Evolutionary conservation across 2,888 invertebrate species (phyloP).

Genomic region (Melieria crassipennis): DNA sequence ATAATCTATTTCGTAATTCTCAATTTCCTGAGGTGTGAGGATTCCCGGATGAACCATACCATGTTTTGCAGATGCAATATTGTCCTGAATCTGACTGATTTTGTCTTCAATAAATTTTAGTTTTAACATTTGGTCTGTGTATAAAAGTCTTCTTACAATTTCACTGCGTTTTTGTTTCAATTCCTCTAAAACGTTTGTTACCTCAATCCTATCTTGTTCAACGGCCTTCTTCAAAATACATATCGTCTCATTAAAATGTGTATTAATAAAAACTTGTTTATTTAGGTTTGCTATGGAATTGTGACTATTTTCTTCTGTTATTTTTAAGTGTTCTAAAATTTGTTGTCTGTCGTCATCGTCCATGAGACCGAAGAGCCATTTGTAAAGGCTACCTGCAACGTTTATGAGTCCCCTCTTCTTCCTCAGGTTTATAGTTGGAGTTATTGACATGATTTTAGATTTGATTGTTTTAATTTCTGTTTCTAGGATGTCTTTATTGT

Average conservation of each 20-base stretch:
- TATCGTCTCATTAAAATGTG: constrained; percentile 37
- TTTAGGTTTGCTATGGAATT: too few relatives aligned
- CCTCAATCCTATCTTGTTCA: constrained; percentile 27
- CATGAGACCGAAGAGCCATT: constrained; percentile 7
- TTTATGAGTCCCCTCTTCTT: not conserved
- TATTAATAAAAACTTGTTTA: constrained; percentile 36
- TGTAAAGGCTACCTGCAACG: not conserved
- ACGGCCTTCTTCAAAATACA: constrained; percentile 21
- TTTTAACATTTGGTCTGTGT: constrained; percentile 27
- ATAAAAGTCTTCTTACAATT: constrained; percentile 17
- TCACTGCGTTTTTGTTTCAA: constrained; percentile 24
- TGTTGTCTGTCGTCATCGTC: constrained; percentile 6
- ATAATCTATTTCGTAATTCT: constrained; percentile 26
- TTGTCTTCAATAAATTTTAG: constrained; percentile 18
- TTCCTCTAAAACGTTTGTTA: constrained; percentile 9
- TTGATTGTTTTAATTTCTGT: constrained; percentile 11
- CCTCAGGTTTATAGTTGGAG: not conserved
- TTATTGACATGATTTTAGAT: too few relatives aligned
- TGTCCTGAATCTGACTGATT: constrained; percentile 23
- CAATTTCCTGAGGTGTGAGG: constrained; percentile 22
- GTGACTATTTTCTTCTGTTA: constrained; percentile 23
- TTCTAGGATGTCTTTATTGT: constrained; percentile 32
- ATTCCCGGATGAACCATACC: constrained; percentile 21
- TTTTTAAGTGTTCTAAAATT: constrained; percentile 24
- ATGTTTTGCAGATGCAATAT: constrained; percentile 22